phyloP scores from a whole-genome alignment of 2,797 vertebrate species.

The Thalassophryne amazonica region DNA sequence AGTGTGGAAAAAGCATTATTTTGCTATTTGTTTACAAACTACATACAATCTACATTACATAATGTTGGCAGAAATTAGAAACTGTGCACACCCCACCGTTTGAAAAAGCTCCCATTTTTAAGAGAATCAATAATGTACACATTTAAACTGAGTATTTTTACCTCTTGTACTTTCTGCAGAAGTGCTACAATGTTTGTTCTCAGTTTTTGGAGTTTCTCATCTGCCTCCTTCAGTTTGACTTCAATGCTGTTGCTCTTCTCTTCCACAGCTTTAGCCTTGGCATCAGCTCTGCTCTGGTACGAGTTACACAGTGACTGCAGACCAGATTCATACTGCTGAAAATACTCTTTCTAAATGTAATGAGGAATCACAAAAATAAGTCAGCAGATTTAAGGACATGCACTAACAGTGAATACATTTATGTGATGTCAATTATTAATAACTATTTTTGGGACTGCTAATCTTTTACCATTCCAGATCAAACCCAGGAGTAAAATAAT shows the following conservation, averaged over 20 bases:
- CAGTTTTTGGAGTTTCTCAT: conserved; percentile 94
- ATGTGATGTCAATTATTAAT: no score
- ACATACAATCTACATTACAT: background rate
- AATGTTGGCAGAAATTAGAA: background rate
- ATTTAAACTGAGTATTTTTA: conserved; percentile 38
- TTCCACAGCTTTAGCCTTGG: conserved; percentile 89
- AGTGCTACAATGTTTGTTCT: conserved; percentile 96
- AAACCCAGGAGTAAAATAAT: no score
- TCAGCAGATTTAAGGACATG: background rate
- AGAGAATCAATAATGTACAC: background rate
- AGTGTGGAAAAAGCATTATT: conserved; percentile 1
- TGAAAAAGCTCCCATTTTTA: background rate
- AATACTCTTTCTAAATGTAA: conserved; percentile 91
- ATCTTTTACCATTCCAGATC: no score
- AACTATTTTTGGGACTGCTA: no score
- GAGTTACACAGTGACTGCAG: conserved; percentile 96
- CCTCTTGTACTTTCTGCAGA: conserved; percentile 98
- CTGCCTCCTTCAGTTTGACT: conserved; percentile 85
- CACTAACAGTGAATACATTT: no score
- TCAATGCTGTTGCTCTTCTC: conserved; percentile 87
- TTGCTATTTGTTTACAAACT: no score
- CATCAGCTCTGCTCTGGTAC: conserved; percentile 91
- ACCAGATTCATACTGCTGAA: conserved; percentile 96
- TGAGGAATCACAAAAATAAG: background rate
- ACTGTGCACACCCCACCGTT: background rate